Conservation (phyloP, 2,888 invertebrate genomes). For the Coelogynopora nodosa region DNA sequence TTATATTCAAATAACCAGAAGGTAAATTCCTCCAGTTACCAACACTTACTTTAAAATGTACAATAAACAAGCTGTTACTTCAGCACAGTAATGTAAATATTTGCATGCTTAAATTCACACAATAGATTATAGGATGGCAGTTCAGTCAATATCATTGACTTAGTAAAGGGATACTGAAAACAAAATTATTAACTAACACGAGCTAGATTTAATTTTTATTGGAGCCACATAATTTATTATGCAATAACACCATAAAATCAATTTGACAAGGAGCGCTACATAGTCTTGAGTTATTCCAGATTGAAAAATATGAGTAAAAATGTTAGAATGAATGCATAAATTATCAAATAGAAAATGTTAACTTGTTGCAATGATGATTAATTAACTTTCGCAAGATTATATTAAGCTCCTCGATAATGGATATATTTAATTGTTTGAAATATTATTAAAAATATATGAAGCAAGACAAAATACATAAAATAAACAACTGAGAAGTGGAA, state of each 20-base stretch:
- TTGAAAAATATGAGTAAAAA: no score
- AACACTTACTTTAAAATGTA: background rate
- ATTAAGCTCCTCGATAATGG: no score
- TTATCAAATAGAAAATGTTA: no score
- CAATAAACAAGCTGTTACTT: background rate
- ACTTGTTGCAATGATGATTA: background rate
- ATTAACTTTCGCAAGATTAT: no score
- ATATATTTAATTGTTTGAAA: background rate
- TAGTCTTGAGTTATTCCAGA: no score
- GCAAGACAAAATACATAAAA: background rate
- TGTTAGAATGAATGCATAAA: no score
- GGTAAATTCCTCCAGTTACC: background rate
- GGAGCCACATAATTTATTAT: background rate
- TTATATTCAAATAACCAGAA: slow-evolving; percentile 7
- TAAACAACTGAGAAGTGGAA: slow-evolving; percentile 1
- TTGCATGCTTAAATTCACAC: background rate
- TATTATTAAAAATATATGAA: background rate
- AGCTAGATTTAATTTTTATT: background rate
- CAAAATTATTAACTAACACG: background rate
- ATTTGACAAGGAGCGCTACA: background rate
- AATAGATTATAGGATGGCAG: background rate
- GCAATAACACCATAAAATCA: background rate
- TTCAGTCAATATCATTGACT: background rate
- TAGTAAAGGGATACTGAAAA: background rate
- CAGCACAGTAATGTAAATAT: slow-evolving; percentile 10